These are phyloP conservation scores for Ceratina japonica DNA, from an alignment of 1,140 invertebrate species.

Conservation along the genomic window DNA sequence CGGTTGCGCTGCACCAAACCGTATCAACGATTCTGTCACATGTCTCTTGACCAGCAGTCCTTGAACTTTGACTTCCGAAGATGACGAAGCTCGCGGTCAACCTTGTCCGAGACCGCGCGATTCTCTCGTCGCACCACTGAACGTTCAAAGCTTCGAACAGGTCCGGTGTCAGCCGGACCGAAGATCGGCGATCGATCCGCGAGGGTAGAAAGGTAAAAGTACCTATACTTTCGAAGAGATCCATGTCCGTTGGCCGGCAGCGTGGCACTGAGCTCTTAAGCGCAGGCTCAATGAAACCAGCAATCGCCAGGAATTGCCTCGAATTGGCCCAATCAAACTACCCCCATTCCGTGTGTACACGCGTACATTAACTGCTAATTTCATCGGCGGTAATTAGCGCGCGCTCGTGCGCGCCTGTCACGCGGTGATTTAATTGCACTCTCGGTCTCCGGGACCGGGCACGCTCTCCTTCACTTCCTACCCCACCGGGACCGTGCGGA, in stretches of 20 bases:
- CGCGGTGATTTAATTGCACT: slow-evolving; percentile 54
- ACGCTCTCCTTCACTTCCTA: slow-evolving; percentile 23
- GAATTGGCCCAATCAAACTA: slow-evolving; percentile 81
- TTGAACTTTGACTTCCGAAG: slow-evolving; percentile 3
- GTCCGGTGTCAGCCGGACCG: background rate
- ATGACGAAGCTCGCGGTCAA: no score
- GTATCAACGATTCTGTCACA: background rate
- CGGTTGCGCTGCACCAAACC: background rate
- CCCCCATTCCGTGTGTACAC: slow-evolving; percentile 79
- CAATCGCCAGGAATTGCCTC: slow-evolving; percentile 81
- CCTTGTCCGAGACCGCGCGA: background rate
- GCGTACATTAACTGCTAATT: slow-evolving; percentile 79
- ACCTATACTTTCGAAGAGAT: slow-evolving; percentile 67
- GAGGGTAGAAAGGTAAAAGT: slow-evolving; percentile 55
- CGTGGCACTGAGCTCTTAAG: slow-evolving; percentile 77
- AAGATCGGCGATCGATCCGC: background rate
- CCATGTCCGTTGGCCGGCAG: slow-evolving; percentile 76
- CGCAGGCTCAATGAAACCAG: slow-evolving; percentile 79
- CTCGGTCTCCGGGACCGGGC: slow-evolving; percentile 5
- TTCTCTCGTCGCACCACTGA: background rate
- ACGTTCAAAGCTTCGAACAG: background rate
- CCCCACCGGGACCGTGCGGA: background rate
- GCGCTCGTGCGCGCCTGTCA: slow-evolving; percentile 53
- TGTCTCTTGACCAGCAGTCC: background rate
- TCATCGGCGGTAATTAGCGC: slow-evolving; percentile 76